Percentiles rank a stretch among this genome's conserved stretches.
Conservation (phyloP, 2,113 vertebrate genomes). For the Corvus moneduloides region DNA sequence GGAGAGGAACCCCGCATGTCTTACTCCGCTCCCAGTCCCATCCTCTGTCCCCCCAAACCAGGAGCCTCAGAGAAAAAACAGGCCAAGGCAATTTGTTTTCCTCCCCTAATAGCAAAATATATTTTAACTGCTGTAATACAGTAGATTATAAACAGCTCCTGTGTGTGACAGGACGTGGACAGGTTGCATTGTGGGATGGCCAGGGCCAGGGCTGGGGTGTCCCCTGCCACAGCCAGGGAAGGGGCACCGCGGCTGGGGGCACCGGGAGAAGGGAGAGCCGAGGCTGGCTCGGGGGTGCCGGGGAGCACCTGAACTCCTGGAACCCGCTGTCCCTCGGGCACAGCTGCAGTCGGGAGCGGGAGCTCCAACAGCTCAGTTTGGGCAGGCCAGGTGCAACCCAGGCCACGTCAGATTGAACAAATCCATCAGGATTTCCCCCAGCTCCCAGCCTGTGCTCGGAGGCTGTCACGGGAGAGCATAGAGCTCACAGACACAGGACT, state of each 20-base stretch:
- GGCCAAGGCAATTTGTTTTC: background rate
- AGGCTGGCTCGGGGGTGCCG: accelerated
- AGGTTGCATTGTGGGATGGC: background rate
- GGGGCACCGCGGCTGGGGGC: accelerated
- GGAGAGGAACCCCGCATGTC: background rate
- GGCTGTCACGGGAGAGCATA: accelerated
- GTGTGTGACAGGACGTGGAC: background rate
- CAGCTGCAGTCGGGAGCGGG: background rate
- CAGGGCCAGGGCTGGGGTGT: background rate
- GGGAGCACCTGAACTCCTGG: accelerated
- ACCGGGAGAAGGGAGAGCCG: accelerated
- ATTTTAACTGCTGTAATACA: constrained; percentile 54
- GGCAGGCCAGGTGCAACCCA: background rate
- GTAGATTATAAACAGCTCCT: constrained; percentile 37
- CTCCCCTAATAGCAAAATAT: constrained; percentile 62
- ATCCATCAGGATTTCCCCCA: background rate
- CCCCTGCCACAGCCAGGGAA: background rate
- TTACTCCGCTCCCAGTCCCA: background rate
- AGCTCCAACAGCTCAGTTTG: background rate
- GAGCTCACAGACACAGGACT: background rate
- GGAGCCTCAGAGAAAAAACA: background rate
- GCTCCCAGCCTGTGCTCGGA: background rate
- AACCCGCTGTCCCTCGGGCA: background rate
- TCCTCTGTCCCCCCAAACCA: background rate
- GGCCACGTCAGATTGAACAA: accelerated